A percentile compares a stretch with the other conserved stretches of the same genome.
Conservation (phyloP, 2,888 invertebrate species). For the Ctenicera cuprea region DNA sequence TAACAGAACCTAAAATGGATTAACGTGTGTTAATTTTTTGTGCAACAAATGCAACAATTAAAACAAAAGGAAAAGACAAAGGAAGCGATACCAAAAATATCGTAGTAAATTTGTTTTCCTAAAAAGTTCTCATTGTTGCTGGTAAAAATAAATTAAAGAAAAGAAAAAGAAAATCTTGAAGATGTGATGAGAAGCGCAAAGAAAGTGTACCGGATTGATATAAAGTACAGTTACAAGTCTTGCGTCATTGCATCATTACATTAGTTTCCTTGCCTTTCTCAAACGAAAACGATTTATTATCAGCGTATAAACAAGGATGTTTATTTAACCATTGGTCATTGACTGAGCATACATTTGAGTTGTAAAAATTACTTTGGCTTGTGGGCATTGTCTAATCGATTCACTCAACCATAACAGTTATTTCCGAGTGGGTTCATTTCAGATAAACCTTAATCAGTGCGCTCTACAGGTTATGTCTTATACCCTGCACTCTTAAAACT, state of each 20-base stretch:
- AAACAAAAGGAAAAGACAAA: too few species aligned
- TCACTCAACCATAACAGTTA: background rate
- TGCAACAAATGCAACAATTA: too few species aligned
- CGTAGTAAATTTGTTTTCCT: too few species aligned
- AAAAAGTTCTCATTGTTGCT: too few species aligned
- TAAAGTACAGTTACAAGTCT: background rate
- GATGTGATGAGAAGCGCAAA: background rate
- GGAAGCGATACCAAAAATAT: too few species aligned
- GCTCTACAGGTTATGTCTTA: background rate
- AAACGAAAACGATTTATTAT: conserved; percentile 1
- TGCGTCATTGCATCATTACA: background rate
- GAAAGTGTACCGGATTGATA: conserved; percentile 2
- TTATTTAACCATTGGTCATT: background rate
- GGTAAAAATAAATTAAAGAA: too few species aligned
- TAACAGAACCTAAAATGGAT: too few species aligned
- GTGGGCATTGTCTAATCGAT: background rate
- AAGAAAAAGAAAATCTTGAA: background rate
- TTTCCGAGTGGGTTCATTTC: background rate
- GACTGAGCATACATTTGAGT: too few species aligned
- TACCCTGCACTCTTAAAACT: background rate
- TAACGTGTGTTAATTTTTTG: too few species aligned
- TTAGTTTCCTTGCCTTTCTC: background rate
- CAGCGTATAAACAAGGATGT: background rate
- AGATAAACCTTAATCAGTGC: background rate
- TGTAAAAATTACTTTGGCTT: too few species aligned